These are phyloP conservation scores for Rhea americana DNA, from an alignment of 2,113 vertebrate species.

Conservation along the genomic window DNA sequence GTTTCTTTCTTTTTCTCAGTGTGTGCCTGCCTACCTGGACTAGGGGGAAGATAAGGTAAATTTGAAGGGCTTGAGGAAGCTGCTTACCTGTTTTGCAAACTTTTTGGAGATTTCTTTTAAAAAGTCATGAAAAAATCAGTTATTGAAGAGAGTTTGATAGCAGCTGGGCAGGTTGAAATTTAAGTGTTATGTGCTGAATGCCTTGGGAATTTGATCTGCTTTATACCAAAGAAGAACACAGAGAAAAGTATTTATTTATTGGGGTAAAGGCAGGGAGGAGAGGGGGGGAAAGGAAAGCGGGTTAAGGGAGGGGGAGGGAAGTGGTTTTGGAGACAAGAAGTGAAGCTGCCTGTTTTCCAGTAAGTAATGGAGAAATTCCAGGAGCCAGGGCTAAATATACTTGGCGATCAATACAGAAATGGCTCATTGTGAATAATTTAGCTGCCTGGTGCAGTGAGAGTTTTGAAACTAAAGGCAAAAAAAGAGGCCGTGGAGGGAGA, in stretches of 20 bases:
- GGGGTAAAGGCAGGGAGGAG: neutral
- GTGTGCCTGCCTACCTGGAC: constrained; percentile 77
- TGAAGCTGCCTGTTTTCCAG: constrained; percentile 88
- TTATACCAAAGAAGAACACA: constrained; percentile 74
- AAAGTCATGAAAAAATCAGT: constrained; percentile 69
- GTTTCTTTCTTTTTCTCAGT: constrained; percentile 70
- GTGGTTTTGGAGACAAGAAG: constrained; percentile 87
- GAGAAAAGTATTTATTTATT: constrained; percentile 77
- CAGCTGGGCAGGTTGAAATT: constrained; percentile 78
- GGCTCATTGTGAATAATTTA: constrained; percentile 90
- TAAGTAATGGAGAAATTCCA: constrained; percentile 90
- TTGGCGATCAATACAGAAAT: constrained; percentile 89
- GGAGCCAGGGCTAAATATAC: constrained; percentile 88
- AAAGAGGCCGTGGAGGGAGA: constrained; percentile 71
- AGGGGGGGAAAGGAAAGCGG: constrained; percentile 54
- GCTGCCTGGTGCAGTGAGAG: constrained; percentile 83
- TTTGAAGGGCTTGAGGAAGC: constrained; percentile 69
- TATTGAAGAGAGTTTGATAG: constrained; percentile 73
- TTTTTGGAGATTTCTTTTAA: constrained; percentile 31
- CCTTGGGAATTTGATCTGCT: constrained; percentile 80
- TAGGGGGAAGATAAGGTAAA: constrained; percentile 78
- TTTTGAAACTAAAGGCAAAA: constrained; percentile 86
- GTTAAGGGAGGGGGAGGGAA: constrained; percentile 77
- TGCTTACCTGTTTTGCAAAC: constrained; percentile 56
- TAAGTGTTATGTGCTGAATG: constrained; percentile 75